Evolutionary conservation across 1,140 invertebrate species (phyloP), one percentile per base, ranked within the genome.

Genomic region (Lordiphosa collinella): DNA sequence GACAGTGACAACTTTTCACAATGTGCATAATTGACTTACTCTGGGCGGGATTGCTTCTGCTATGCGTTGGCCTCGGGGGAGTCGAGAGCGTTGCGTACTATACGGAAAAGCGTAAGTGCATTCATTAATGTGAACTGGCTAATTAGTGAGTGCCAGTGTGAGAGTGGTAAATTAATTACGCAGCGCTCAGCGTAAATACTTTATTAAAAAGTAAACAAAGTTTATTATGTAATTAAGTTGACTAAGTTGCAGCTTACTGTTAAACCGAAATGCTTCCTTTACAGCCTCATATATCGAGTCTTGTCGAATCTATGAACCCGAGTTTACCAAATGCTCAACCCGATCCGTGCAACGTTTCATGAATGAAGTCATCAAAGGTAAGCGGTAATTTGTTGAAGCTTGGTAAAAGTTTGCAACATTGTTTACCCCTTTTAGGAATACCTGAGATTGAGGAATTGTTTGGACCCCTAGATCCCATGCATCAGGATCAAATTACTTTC

Each of bases 21-120:
- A 61, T 63, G 49, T 34, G 38, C 56, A 43, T 75, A 59, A 78
- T 70, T 73, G 61, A 60, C 18, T 68, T 82, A 64, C 40, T 57
- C 91, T 91, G 31, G 32, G 47, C 34, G 9, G 16, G 14, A 16
- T 22, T 57, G 18, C 31, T 66, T 16, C 61, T 88, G 92, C 49
- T 73, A 86, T 93, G 16, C 87, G 88, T 93, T 36, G 93, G 93
- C 78, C 92, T 93, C 59, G 92, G 92, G 11, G 92, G 93, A 63
- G 50, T 55, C 12, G 32, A 62, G 12, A 31, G 60, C 16, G 47
- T 60, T 31, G 51, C 2, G 10, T 85, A 56, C 25, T 73, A 78
- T 31, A 85, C 60, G 51, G 73, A 73, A 73, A 84, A 84, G 32
- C 79, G 78, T 84, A 66, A 78, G 78, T 69, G 60, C 29, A 35